These are phyloP conservation scores for Shargacucullia verbasci DNA, from an alignment of 2,888 invertebrate species.

Conservation along the genomic window DNA sequence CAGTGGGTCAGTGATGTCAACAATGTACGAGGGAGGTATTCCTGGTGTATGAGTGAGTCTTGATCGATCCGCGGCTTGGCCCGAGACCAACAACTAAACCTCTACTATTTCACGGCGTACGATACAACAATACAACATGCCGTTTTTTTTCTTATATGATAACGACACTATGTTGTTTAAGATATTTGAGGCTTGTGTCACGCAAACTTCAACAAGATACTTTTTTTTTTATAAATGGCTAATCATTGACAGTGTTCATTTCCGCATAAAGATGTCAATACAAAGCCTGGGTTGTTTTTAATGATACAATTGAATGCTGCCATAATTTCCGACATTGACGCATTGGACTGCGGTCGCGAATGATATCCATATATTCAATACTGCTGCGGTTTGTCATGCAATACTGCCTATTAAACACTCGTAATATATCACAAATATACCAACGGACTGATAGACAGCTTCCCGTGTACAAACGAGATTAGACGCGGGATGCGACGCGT, in stretches of 20 bases:
- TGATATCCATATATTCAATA: conserved; percentile 26
- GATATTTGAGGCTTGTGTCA: conserved; percentile 11
- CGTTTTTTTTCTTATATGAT: conserved; percentile 16
- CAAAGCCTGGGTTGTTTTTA: conserved; percentile 1
- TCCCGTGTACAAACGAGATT: conserved; percentile 36
- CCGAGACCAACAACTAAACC: conserved; percentile 61
- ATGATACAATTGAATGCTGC: conserved; percentile 9
- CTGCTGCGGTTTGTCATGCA: conserved; percentile 43
- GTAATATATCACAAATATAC: conserved; percentile 20
- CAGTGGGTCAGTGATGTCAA: conserved; percentile 71
- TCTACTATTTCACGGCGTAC: conserved; percentile 47
- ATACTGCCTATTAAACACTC: conserved; percentile 27
- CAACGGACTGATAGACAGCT: conserved; percentile 29
- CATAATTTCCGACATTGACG: conserved; percentile 22
- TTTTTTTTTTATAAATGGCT: conserved; percentile 9
- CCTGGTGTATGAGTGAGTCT: conserved; percentile 47
- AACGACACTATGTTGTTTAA: conserved; percentile 29
- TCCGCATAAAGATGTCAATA: conserved; percentile 2
- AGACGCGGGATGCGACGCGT: conserved; percentile 17
- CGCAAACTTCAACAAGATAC: conserved; percentile 3
- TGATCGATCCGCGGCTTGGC: conserved; percentile 64
- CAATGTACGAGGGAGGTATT: conserved; percentile 57
- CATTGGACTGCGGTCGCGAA: conserved; percentile 32
- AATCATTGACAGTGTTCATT: conserved; percentile 11
- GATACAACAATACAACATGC: conserved; percentile 27